phyloP scores from a whole-genome alignment of 2,113 vertebrate species.

The Tachysurus vachellii region DNA sequence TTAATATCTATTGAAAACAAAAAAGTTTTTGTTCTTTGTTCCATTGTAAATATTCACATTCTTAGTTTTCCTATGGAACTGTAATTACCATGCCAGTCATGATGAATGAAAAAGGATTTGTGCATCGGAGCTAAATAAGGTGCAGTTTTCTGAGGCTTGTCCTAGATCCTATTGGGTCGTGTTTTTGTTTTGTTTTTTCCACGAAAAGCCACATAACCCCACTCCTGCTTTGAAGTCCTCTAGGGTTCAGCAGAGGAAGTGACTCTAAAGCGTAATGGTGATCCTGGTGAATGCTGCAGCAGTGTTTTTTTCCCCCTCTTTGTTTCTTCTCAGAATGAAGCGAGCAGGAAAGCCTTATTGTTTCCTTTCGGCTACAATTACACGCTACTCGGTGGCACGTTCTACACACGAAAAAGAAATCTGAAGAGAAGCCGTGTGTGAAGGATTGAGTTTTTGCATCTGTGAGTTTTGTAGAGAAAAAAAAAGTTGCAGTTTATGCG shows the following conservation, averaged over 20 bases:
- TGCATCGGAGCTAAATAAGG: slow-evolving; percentile 12
- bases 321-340: slow-evolving; percentile 31
- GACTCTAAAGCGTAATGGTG: not conserved
- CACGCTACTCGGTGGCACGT: slow-evolving; percentile 34
- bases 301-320: slow-evolving; percentile 18
- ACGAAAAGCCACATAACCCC: slow-evolving; percentile 11
- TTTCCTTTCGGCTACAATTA: slow-evolving; percentile 42
- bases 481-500: not conserved
- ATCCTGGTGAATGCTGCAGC: slow-evolving; percentile 19
- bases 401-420: slow-evolving; percentile 11
- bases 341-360: slow-evolving; percentile 38
- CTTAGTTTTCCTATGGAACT: not conserved
- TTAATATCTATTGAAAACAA: not conserved
- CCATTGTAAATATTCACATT: slow-evolving; percentile 10
- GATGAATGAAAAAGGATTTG: slow-evolving; percentile 21
- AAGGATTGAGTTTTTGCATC: not conserved
- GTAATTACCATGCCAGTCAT: slow-evolving; percentile 22
- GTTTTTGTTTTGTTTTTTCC: not conserved
- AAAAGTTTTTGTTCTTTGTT: not conserved
- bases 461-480: slow-evolving; percentile 3
- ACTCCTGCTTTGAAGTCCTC: slow-evolving; percentile 2
- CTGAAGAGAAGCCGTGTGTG: slow-evolving; percentile 20
- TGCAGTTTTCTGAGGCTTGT: slow-evolving; percentile 5
- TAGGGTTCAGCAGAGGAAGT: slow-evolving; percentile 12
- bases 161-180: not conserved